Base-by-base conservation (phyloP, 2,113 vertebrate genomes). In the Eretmochelys imbricata region DNA sequence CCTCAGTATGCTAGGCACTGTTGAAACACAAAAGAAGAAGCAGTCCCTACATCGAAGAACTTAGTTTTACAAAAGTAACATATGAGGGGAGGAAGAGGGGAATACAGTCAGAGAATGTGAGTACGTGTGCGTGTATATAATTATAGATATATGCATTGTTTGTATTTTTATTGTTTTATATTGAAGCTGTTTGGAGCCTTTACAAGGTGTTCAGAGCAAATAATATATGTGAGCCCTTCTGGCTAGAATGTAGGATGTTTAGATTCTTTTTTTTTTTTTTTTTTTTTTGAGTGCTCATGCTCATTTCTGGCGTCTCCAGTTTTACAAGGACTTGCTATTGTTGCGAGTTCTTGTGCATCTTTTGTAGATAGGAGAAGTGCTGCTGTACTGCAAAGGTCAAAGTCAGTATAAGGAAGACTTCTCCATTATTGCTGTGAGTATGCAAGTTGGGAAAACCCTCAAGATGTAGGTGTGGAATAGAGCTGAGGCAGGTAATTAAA, bases 71-170 rank as follows among this genome's bases (percentile, higher is more conserved):
- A 2, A 62, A 46, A 65, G 42, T 81, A 88, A 20, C 12, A 2
- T 1, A 1, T 49, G 49, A 49, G 12, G 49, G 49, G 49, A 49
- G 8, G 29, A 53, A 88, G 13, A 29, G 27, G 20, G 31, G 16
- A 75, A 83, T 42, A 80, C 20, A 72, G 6, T 82, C 4, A 11
- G 35, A n/a, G 62, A 38, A n/a, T 20, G 7, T 72, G 3, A 8
- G 29, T 17, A 1, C 0, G 0, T 48, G 2, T 8, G 3, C 2
- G 2, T 24, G 12, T 20, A 82, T 1, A 42, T 17, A 59, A 42
- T 82, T 69, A 55, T 10, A 82, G n/a, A 2, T 55, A 19, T 1
- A 3, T 87, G 16, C 42, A 11, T 81, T 85, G 10, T 69, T 69
- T 19, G 38, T 38, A 72, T 72, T 8, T 38, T 72, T n/a, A 38